phyloP scores from a whole-genome alignment of 2,888 invertebrate species.

The Platycheirus rosarum region DNA sequence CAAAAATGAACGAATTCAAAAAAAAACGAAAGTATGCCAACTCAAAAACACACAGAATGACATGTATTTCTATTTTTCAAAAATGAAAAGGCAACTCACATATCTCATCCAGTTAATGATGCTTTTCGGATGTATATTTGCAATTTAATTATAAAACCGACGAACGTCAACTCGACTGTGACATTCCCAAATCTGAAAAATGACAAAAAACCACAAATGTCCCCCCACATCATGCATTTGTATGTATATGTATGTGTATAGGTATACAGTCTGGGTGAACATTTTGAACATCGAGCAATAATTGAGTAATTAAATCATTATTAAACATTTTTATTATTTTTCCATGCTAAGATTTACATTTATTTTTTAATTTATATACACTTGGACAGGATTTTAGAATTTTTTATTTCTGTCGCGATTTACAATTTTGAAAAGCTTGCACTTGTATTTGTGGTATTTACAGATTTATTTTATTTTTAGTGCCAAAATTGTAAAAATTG shows the following conservation, averaged over 20 bases:
- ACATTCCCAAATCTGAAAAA: conserved; percentile 54
- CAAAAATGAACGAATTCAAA: neutral
- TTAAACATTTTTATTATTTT: conserved; percentile 41
- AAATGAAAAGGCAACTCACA: conserved; percentile 23
- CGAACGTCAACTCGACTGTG: conserved; percentile 42
- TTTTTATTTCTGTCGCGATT: neutral
- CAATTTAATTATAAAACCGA: conserved; percentile 56
- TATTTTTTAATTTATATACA: neutral
- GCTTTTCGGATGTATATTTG: conserved; percentile 56
- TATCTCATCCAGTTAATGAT: conserved; percentile 65
- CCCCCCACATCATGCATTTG: conserved; percentile 1
- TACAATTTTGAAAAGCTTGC: neutral
- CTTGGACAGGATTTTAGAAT: conserved; percentile 9
- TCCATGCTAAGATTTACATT: conserved; percentile 17
- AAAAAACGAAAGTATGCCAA: conserved; percentile 43
- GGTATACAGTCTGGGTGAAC: conserved; percentile 35
- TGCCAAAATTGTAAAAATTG: neutral
- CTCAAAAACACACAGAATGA: conserved; percentile 11
- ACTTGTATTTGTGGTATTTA: neutral
- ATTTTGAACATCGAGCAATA: conserved; percentile 31
- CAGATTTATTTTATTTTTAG: neutral
- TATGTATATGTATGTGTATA: neutral
- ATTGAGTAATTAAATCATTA: conserved; percentile 48
- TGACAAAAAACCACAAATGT: conserved; percentile 18
- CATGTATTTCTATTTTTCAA: conserved; percentile 18